These are phyloP conservation scores for Kryptolebias ocellatus DNA, from an alignment of 2,797 vertebrate species.

Conservation along the genomic window DNA sequence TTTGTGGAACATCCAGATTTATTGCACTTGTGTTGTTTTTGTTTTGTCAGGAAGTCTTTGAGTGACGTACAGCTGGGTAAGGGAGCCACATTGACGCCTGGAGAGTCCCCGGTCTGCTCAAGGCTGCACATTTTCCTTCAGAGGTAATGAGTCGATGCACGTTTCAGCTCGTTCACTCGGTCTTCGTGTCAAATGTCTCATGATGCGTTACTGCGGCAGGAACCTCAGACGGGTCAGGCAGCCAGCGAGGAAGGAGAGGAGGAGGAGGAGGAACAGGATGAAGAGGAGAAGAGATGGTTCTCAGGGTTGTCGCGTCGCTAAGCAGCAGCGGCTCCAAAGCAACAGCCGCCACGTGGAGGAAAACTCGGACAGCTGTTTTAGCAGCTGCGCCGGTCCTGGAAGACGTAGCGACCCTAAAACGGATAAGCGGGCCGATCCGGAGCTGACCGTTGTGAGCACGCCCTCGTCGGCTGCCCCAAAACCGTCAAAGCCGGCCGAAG, in stretches of 20 bases:
- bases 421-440: no score
- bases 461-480: neutral
- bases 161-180: neutral
- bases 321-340: conserved; percentile 47
- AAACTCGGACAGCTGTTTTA: neutral
- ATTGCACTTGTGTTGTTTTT: conserved; percentile 4
- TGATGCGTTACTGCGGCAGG: conserved; percentile 35
- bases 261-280: conserved; percentile 23
- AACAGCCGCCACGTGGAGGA: neutral
- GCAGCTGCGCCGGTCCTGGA: neutral
- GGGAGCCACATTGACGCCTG: neutral
- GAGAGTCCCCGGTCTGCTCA: conserved; percentile 30
- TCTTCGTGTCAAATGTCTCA: neutral
- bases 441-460: neutral
- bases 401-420: neutral
- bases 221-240: conserved; percentile 44
- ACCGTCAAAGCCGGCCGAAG: neutral
- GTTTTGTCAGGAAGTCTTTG: conserved; percentile 51
- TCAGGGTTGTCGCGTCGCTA: conserved; percentile 15
- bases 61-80: conserved; percentile 1
- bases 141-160: conserved; percentile 47
- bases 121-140: conserved; percentile 62
- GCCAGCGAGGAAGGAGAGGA: conserved; percentile 10
- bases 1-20: neutral
- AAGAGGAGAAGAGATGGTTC: conserved; percentile 39